Evolutionary conservation across 2,888 invertebrate genomes (phyloP).

Genomic region (Pterobdella sp.): DNA sequence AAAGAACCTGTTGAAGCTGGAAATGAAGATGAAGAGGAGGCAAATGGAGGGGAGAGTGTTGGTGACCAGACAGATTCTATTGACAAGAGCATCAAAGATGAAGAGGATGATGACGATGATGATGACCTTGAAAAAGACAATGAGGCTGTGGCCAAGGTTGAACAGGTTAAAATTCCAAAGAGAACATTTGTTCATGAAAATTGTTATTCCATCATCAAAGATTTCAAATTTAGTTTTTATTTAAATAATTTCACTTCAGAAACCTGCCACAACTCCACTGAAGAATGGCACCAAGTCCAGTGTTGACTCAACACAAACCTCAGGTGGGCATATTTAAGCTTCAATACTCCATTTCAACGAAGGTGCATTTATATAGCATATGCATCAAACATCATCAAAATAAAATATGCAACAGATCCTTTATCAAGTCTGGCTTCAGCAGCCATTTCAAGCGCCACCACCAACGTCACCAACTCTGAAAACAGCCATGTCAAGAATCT

Average conservation of each 20-base stretch:
- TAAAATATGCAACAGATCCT: conserved; percentile 59
- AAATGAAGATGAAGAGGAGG: not conserved
- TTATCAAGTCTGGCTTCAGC: conserved; percentile 67
- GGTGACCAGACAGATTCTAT: conserved; percentile 17
- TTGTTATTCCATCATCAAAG: not conserved
- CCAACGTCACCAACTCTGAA: conserved; percentile 33
- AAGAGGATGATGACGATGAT: conserved; percentile 21
- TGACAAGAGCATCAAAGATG: conserved; percentile 12
- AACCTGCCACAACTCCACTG: not conserved
- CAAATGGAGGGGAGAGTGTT: conserved; percentile 4
- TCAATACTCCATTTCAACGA: too few species aligned
- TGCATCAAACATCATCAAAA: too few species aligned
- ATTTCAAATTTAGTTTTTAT: not conserved
- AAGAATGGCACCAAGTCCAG: not conserved
- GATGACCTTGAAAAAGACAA: conserved; percentile 20
- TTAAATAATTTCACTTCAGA: not conserved
- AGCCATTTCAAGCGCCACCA: conserved; percentile 54
- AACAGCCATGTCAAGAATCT: conserved; percentile 36
- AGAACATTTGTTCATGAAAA: not conserved
- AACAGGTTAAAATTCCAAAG: not conserved
- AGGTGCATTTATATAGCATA: too few species aligned
- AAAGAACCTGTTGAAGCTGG: conserved; percentile 23
- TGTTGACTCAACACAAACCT: not conserved
- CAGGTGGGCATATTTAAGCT: too few species aligned
- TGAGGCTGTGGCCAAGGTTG: conserved; percentile 9